phyloP scores from a whole-genome alignment of 1,140 invertebrate species.

The Scaptomyza hsui region DNA sequence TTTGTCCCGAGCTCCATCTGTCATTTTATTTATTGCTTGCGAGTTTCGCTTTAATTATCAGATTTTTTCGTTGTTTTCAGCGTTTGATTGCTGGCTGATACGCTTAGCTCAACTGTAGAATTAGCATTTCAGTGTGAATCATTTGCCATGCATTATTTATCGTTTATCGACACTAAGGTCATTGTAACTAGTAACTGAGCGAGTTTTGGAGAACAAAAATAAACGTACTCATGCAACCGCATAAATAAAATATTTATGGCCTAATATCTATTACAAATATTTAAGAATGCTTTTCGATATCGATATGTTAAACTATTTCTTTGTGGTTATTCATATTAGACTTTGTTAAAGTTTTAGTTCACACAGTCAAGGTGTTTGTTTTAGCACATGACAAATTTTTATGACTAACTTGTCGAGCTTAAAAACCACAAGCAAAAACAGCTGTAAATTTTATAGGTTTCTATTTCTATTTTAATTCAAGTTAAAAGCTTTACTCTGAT shows the following conservation, averaged over 20 bases:
- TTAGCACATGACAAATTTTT: background rate
- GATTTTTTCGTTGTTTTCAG: slow-evolving; percentile 41
- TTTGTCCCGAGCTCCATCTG: slow-evolving; percentile 34
- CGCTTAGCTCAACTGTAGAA: slow-evolving; percentile 33
- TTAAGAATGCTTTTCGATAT: too few species aligned
- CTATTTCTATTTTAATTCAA: too few species aligned
- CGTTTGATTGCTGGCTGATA: slow-evolving; percentile 32
- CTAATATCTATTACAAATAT: too few species aligned
- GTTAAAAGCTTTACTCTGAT: background rate
- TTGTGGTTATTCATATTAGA: too few species aligned
- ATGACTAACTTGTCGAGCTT: background rate
- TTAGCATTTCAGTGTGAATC: slow-evolving; percentile 71
- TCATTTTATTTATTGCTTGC: slow-evolving; percentile 43
- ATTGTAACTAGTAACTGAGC: slow-evolving; percentile 30
- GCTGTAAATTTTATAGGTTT: background rate
- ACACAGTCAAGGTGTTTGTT: background rate
- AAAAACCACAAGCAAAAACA: background rate
- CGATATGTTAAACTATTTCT: too few species aligned
- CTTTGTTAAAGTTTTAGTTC: too few species aligned
- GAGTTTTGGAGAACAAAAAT: slow-evolving; percentile 14
- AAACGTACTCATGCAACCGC: background rate
- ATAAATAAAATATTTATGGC: too few species aligned
- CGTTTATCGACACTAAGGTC: slow-evolving; percentile 35
- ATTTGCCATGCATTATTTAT: slow-evolving; percentile 39
- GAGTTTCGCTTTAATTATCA: slow-evolving; percentile 66